Evolutionary conservation across 2,797 vertebrate genomes (phyloP).

Genomic region (Mus spretus): DNA sequence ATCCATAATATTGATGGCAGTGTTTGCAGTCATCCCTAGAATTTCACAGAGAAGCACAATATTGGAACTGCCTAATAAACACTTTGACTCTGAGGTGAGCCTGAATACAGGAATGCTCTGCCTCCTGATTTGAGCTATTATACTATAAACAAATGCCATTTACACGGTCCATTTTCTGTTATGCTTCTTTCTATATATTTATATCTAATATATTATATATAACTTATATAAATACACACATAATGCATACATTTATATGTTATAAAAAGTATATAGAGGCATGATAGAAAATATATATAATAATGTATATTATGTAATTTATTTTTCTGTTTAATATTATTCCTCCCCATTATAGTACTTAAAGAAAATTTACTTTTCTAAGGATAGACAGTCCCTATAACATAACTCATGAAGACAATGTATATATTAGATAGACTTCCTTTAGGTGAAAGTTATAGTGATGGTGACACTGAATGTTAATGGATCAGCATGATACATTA

Average conservation of each 20-base stretch:
- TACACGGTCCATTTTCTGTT: not conserved
- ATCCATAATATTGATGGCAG: not conserved
- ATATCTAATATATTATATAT: not conserved
- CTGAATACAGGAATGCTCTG: not conserved
- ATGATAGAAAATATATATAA: not conserved
- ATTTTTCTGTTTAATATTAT: not conserved
- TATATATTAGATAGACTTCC: not conserved
- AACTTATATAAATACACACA: not conserved
- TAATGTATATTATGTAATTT: not conserved
- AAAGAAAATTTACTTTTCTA: not conserved
- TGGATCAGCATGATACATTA: not conserved
- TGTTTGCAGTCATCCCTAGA: not conserved
- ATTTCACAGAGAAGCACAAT: not conserved
- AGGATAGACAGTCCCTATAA: too few species aligned
- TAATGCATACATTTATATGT: not conserved
- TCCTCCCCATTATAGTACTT: not conserved
- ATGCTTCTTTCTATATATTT: not conserved
- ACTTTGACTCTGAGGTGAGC: not conserved
- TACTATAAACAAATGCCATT: not conserved
- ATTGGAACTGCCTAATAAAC: not conserved
- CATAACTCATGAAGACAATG: not conserved
- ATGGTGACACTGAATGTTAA: not conserved
- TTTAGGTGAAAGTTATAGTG: not conserved
- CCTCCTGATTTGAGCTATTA: not conserved
- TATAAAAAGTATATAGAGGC: not conserved